Conservation (phyloP, 2,888 invertebrate species). For the Anthrax anthrax region DNA sequence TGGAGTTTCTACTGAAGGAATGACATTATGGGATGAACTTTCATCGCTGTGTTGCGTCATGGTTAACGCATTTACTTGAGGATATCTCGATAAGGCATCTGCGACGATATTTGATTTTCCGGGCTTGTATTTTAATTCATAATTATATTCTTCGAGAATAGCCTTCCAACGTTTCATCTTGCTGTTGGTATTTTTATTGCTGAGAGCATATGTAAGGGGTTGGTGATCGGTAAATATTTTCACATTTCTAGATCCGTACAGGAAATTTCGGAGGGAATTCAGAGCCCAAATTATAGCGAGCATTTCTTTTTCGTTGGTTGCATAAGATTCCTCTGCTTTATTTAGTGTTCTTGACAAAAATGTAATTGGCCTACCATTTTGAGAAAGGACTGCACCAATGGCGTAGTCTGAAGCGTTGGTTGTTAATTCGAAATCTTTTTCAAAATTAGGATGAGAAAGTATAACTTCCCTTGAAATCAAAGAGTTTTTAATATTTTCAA, state of each 20-base stretch:
- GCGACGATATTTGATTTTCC: constrained; percentile 9
- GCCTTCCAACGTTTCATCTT: constrained; percentile 11
- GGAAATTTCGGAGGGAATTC: constrained; percentile 1
- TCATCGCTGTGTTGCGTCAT: constrained; percentile 4
- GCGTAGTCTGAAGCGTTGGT: constrained; percentile 22
- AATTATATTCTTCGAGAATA: constrained; percentile 10
- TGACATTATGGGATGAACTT: constrained; percentile 5
- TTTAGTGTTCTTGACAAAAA: constrained; percentile 20
- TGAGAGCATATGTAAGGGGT: constrained; percentile 13
- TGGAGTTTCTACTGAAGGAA: constrained; percentile 5
- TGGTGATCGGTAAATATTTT: constrained; percentile 12
- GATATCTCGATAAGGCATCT: constrained; percentile 7
- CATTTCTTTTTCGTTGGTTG: constrained; percentile 21
- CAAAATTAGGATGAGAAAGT: constrained; percentile 9
- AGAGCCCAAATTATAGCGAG: constrained; percentile 4
- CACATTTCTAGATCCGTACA: constrained; percentile 1
- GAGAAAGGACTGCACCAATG: constrained; percentile 19
- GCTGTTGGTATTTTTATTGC: constrained; percentile 11
- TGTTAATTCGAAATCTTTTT: constrained; percentile 11
- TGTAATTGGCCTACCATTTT: constrained; percentile 18
- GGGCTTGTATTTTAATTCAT: constrained; percentile 7
- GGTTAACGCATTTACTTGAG: neutral
- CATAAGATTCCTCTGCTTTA: constrained; percentile 17
- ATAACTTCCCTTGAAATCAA: constrained; percentile 7
- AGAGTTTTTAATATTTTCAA: constrained; percentile 7